Conservation (phyloP, 2,888 invertebrate genomes). For the Dyspetes luteomarginatus region DNA sequence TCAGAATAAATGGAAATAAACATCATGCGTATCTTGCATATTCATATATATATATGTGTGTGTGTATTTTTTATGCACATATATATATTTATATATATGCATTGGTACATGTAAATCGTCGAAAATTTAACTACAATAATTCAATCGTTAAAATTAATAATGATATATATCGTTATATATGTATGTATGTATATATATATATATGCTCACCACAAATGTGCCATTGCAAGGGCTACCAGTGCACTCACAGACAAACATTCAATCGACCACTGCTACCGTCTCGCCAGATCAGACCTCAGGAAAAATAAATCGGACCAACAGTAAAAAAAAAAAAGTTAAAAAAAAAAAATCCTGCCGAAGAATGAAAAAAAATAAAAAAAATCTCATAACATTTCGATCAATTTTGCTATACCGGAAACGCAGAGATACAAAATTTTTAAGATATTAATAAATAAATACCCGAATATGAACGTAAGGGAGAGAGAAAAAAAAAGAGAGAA, state of each 20-base stretch:
- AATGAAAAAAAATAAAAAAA: slow-evolving; percentile 45
- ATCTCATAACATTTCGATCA: slow-evolving; percentile 60
- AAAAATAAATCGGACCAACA: slow-evolving; percentile 54
- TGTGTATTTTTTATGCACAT: slow-evolving; percentile 24
- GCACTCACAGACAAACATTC: slow-evolving; percentile 84
- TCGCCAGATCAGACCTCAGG: slow-evolving; percentile 65
- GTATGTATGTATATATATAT: slow-evolving; percentile 62
- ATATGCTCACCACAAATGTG: slow-evolving; percentile 78
- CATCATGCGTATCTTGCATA: slow-evolving; percentile 40
- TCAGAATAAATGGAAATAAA: slow-evolving; percentile 57
- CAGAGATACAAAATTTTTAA: slow-evolving; percentile 42
- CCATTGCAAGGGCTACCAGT: slow-evolving; percentile 79
- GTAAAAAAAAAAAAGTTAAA: slow-evolving; percentile 25
- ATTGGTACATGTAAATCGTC: not conserved
- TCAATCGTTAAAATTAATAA: slow-evolving; percentile 25
- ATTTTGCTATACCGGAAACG: slow-evolving; percentile 47
- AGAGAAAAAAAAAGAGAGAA: slow-evolving; percentile 51
- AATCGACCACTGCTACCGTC: slow-evolving; percentile 79
- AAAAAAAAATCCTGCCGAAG: slow-evolving; percentile 47
- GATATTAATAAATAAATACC: slow-evolving; percentile 23
- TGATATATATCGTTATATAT: slow-evolving; percentile 46
- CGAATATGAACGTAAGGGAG: slow-evolving; percentile 43
- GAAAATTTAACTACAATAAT: slow-evolving; percentile 11
- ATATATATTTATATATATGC: slow-evolving; percentile 21
- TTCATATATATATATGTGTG: slow-evolving; percentile 35